Evolutionary conservation across 2,888 invertebrate species (phyloP), one percentile per base, ranked within the genome.

Genomic region (Heliconius ethilla): DNA sequence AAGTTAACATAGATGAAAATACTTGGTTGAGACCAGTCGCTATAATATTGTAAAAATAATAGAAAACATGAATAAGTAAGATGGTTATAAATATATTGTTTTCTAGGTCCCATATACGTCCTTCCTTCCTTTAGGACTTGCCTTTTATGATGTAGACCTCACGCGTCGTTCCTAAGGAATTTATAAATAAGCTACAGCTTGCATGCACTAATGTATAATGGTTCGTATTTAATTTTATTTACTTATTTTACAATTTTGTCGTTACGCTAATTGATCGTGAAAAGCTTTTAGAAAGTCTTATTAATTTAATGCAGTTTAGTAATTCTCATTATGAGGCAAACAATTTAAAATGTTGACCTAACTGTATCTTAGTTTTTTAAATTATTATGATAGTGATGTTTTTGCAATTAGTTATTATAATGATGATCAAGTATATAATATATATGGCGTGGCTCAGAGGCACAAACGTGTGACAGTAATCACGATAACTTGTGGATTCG

Each of bases 71-170:
- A n/a, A 59, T 59, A 69, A 22, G 33, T 70, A 29, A 70, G 29
- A 33, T 7, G 6, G 51, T 27, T 51, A 70, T 40, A 51, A 45
- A 72, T 6, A 72, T 25, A 72, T 59, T 33, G 65, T 27, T 18
- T 75, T 55, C 55, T 45, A 67, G 63, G 27, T 37, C 25, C 76
- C 65, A 70, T 79, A 79, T 77, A 70, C 45, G 79, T 67, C 51
- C 77, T 75, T 79, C 77, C 79, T 79, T 77, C 79, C 77, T 77
- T 63, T 73, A 75, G 69, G 75, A 76, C 59, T 66, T 51, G 66
- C 78, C 75, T 70, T 76, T 76, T 74, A 70, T 25, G 70, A 75
- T 78, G 51, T 63, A 73, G 80, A 79, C 80, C 80, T 77, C 80
- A 80, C 80, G 69, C 75, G 72, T 33, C 65, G 79, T 40, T 79